phyloP scores from a whole-genome alignment of 2,888 invertebrate genomes.

The Aleiodes testaceus region DNA sequence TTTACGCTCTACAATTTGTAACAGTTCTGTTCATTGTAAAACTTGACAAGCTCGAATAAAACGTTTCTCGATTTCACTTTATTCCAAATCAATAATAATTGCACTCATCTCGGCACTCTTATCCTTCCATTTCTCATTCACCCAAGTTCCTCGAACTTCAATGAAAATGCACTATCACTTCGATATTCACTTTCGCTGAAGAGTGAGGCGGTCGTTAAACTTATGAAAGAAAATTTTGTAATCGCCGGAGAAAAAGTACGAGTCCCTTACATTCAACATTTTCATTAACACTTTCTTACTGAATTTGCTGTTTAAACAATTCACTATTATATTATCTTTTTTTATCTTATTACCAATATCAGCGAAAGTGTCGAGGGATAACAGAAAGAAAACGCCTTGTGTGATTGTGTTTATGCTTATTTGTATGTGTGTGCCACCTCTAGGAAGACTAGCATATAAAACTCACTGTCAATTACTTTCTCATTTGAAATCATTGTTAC shows the following conservation, averaged over 20 bases:
- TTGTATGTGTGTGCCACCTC: neutral
- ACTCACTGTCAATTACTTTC: slow-evolving; percentile 46
- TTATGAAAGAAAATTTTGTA: slow-evolving; percentile 43
- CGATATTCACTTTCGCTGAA: slow-evolving; percentile 51
- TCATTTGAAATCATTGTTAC: neutral
- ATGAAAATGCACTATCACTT: slow-evolving; percentile 36
- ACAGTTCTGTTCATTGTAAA: neutral
- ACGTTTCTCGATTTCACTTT: neutral
- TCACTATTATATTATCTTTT: neutral
- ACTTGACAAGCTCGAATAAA: neutral
- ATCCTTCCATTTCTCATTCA: slow-evolving; percentile 3
- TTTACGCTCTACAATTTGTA: neutral
- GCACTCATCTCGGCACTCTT: neutral
- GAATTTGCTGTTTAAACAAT: neutral
- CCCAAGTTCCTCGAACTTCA: slow-evolving; percentile 28
- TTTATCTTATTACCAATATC: neutral
- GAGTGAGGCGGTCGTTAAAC: slow-evolving; percentile 51
- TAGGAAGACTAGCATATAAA: slow-evolving; percentile 24
- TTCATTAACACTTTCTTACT: neutral
- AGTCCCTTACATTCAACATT: neutral
- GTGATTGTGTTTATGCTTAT: slow-evolving; percentile 30
- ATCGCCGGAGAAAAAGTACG: slow-evolving; percentile 18
- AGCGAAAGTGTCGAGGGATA: slow-evolving; percentile 11
- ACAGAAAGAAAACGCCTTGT: slow-evolving; percentile 51
- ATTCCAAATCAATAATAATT: no score